These are phyloP conservation scores for Chascanopsetta lugubris DNA, from an alignment of 2,113 vertebrate species.

Conservation along the genomic window DNA sequence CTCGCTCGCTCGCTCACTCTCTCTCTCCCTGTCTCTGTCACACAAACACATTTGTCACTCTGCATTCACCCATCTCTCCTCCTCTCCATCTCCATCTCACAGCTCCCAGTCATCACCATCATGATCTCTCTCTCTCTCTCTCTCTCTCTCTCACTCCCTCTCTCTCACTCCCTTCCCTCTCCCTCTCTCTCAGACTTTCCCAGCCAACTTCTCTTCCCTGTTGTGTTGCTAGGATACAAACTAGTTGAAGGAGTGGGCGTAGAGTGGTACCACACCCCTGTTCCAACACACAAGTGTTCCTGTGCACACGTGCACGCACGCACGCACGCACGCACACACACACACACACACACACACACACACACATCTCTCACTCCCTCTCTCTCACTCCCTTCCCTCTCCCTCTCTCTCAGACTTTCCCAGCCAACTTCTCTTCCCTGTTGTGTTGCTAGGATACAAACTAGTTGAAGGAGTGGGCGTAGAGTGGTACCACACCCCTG, in stretches of 20 bases:
- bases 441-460: constrained; percentile 76
- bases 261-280: constrained; percentile 65
- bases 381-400: too few species aligned
- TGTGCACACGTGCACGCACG: not conserved
- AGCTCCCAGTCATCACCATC: constrained; percentile 44
- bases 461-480: constrained; percentile 68
- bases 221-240: constrained; percentile 76
- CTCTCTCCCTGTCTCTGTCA: constrained; percentile 12
- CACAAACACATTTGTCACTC: constrained; percentile 21
- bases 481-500: constrained; percentile 65
- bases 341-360: not conserved
- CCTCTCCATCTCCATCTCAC: constrained; percentile 35
- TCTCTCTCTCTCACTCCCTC: constrained; percentile 49
- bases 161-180: constrained; percentile 58
- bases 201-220: constrained; percentile 58
- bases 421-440: constrained; percentile 58
- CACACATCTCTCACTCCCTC: too few species aligned
- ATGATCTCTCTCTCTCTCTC: too few species aligned
- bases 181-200: constrained; percentile 51
- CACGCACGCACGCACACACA: not conserved
- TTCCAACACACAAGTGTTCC: constrained; percentile 9
- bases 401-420: constrained; percentile 51
- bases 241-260: constrained; percentile 68
- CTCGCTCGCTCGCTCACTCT: not conserved
- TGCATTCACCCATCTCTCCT: constrained; percentile 36